A percentile compares a stretch with the other conserved stretches of the same genome.
These are phyloP conservation scores for Lycopodina hypogea DNA, from an alignment of 37 sponge, comb jelly and placozoan genomes.

Conservation along the genomic window DNA sequence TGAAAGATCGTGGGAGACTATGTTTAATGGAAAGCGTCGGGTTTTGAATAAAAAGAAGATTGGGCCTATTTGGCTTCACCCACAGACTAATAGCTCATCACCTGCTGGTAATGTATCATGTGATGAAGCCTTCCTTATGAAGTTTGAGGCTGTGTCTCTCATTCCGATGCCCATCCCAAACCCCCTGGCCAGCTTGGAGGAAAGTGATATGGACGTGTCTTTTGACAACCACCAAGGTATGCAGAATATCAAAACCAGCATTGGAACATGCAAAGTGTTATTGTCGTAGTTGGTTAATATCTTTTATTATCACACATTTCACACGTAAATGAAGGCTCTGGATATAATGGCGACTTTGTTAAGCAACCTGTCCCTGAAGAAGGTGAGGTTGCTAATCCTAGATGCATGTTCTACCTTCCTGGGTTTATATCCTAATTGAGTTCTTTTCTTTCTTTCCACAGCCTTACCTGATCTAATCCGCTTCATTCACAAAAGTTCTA, in stretches of 20 bases:
- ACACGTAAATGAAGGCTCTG: neutral
- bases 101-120: neutral
- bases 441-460: conserved; percentile 14
- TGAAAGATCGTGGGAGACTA: conserved; percentile 81
- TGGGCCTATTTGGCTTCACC: conserved; percentile 56
- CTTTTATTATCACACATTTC: neutral
- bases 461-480: conserved; percentile 83
- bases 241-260: no score
- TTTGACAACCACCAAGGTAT: conserved; percentile 3
- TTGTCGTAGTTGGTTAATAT: neutral
- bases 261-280: no score
- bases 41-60: conserved; percentile 62
- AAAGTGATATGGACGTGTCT: neutral
- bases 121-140: conserved; percentile 22
- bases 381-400: conserved; percentile 23
- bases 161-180: conserved; percentile 31
- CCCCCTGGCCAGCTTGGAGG: neutral
- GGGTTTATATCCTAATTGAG: no score
- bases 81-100: neutral
- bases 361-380: conserved; percentile 61
- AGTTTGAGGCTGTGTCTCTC: conserved; percentile 38
- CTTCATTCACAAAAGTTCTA: conserved; percentile 70
- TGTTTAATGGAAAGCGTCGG: conserved; percentile 61
- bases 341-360: neutral
- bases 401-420: no score